phyloP scores from a whole-genome alignment of 2,888 invertebrate genomes.

The Leistus spinibarbis region DNA sequence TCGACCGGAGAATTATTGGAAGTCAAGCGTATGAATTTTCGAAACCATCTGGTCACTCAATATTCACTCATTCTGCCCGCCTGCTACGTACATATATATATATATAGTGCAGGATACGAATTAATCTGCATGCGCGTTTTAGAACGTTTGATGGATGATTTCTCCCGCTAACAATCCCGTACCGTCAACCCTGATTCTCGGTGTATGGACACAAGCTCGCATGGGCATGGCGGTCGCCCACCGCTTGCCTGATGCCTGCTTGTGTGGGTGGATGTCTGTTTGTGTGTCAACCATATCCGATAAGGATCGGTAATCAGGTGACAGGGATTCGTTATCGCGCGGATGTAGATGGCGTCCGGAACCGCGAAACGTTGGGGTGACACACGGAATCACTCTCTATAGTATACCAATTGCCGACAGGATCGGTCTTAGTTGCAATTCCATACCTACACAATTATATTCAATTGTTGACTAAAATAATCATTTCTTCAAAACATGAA shows the following conservation, averaged over 20 bases:
- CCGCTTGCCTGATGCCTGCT: not conserved
- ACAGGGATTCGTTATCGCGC: constrained; percentile 37
- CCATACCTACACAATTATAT: too few species aligned
- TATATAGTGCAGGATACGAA: too few species aligned
- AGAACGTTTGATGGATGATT: constrained; percentile 30
- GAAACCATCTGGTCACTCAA: constrained; percentile 31
- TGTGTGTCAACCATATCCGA: constrained; percentile 22
- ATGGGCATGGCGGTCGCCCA: too few species aligned
- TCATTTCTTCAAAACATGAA: too few species aligned
- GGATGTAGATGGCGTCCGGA: constrained; percentile 35
- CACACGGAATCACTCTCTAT: not conserved
- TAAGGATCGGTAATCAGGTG: constrained; percentile 38
- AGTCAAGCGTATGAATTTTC: constrained; percentile 27
- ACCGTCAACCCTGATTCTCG: constrained; percentile 26
- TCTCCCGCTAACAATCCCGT: constrained; percentile 30
- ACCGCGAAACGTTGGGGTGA: constrained; percentile 3
- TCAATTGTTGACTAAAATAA: too few species aligned
- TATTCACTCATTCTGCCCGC: not conserved
- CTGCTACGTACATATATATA: too few species aligned
- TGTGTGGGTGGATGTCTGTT: not conserved
- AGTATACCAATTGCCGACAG: not conserved
- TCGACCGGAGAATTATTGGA: not conserved
- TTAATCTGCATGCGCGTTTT: constrained; percentile 19
- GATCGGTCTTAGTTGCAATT: not conserved
- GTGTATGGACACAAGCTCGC: constrained; percentile 13